These are phyloP conservation scores for Cyphomyrmex costatus DNA, from an alignment of 1,140 invertebrate genomes.

Conservation along the genomic window DNA sequence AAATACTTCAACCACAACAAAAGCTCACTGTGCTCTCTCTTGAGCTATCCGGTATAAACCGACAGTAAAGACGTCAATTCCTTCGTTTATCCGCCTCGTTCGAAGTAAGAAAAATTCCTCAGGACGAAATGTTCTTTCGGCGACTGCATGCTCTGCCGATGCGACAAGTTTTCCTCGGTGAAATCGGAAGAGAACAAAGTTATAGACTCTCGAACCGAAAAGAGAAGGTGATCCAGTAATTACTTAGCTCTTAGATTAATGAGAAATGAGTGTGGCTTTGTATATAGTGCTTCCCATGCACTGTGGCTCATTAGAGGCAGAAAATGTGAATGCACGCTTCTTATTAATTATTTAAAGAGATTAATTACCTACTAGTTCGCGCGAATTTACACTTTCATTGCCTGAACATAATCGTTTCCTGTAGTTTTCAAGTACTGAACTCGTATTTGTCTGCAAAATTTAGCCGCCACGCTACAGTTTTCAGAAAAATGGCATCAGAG, in stretches of 20 bases:
- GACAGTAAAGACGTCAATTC: slow-evolving; percentile 29
- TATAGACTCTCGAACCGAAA: slow-evolving; percentile 4
- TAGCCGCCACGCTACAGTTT: too few species aligned
- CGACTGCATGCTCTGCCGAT: slow-evolving; percentile 14
- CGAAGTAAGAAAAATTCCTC: slow-evolving; percentile 49
- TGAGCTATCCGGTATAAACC: slow-evolving; percentile 51
- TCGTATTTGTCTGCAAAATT: too few species aligned
- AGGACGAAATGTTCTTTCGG: slow-evolving; percentile 29
- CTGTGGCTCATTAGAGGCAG: background rate
- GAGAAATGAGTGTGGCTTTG: slow-evolving; percentile 8
- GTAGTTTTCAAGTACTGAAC: too few species aligned
- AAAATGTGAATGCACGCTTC: background rate
- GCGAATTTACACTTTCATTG: too few species aligned
- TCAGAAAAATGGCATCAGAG: too few species aligned
- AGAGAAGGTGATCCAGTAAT: slow-evolving; percentile 20
- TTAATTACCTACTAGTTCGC: background rate
- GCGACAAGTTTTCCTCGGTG: slow-evolving; percentile 38
- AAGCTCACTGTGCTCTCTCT: slow-evolving; percentile 64
- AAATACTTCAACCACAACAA: slow-evolving; percentile 77
- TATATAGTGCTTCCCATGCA: background rate
- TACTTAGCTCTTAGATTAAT: slow-evolving; percentile 37
- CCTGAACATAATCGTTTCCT: too few species aligned
- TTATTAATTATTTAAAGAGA: background rate
- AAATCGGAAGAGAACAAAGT: background rate
- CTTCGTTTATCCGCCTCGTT: slow-evolving; percentile 9